A percentile compares a stretch with the other conserved stretches of the same genome.
phyloP scores from a whole-genome alignment of 2,888 invertebrate species.

The Dendrolimus houi region DNA sequence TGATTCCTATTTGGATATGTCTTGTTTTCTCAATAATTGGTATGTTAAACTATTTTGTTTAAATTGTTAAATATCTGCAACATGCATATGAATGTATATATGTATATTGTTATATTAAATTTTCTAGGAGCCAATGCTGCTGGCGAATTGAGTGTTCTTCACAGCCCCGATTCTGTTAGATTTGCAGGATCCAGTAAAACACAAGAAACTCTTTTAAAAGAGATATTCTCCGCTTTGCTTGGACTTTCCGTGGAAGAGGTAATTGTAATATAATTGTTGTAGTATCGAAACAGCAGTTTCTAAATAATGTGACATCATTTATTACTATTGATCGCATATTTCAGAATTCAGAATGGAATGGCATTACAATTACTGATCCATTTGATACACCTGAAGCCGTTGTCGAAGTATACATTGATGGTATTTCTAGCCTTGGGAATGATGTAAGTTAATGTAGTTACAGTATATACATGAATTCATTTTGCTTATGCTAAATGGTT shows the following conservation, averaged over 20 bases:
- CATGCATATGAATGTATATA: neutral
- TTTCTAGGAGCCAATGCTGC: constrained; percentile 67
- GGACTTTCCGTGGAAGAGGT: constrained; percentile 85
- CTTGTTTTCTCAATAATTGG: constrained; percentile 51
- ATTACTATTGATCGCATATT: constrained; percentile 5
- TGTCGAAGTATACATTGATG: constrained; percentile 83
- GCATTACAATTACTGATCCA: constrained; percentile 81
- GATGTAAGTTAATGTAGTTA: constrained; percentile 34
- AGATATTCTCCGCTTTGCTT: constrained; percentile 82
- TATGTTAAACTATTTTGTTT: constrained; percentile 26
- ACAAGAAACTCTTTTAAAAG: constrained; percentile 79
- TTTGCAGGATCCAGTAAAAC: constrained; percentile 81
- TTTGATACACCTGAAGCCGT: constrained; percentile 84
- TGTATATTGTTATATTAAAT: neutral
- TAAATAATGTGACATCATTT: neutral
- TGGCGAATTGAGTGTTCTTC: constrained; percentile 82
- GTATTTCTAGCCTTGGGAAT: constrained; percentile 73
- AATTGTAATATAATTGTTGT: constrained; percentile 11
- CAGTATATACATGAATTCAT: no score
- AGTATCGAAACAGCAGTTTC: no score
- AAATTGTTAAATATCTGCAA: no score
- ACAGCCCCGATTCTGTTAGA: constrained; percentile 80
- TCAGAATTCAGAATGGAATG: constrained; percentile 81
- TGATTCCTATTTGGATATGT: constrained; percentile 54
- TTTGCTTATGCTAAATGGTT: no score